Percentiles rank a stretch among this genome's conserved stretches.
phyloP scores from a whole-genome alignment of 2,797 vertebrate species.

The Xerus rutilus region DNA sequence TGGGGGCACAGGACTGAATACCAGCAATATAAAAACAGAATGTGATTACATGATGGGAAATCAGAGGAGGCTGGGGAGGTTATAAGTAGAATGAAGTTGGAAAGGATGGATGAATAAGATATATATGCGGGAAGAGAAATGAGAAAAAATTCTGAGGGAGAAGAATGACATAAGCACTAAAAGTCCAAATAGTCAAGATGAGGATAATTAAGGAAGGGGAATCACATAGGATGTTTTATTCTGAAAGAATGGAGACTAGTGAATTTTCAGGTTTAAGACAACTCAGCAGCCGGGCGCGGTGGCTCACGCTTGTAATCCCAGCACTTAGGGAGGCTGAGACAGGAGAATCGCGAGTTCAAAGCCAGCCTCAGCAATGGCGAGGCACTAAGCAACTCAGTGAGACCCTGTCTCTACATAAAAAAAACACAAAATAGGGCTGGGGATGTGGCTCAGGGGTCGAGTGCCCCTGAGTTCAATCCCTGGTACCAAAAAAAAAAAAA shows the following conservation, averaged over 20 bases:
- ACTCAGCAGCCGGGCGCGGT: too few species aligned
- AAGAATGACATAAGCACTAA: background rate
- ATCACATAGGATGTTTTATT: background rate
- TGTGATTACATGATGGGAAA: background rate
- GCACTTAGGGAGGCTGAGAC: too few species aligned
- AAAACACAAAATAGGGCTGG: too few species aligned
- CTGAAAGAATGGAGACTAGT: background rate
- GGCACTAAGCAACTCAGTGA: too few species aligned
- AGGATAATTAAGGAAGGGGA: background rate
- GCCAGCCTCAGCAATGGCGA: too few species aligned
- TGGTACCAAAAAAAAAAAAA: too few species aligned
- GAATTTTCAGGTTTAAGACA: background rate
- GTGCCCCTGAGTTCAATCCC: too few species aligned
- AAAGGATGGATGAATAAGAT: background rate
- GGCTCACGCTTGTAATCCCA: too few species aligned
- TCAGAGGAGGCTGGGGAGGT: background rate
- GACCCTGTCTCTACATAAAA: too few species aligned
- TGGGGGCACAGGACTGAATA: background rate
- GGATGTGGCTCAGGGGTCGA: too few species aligned
- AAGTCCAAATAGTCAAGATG: background rate
- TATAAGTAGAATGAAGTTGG: background rate
- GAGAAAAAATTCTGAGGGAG: background rate
- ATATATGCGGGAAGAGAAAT: background rate
- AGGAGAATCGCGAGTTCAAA: too few species aligned
- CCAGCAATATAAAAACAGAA: background rate